A percentile compares a stretch with the other conserved stretches of the same genome.
phyloP scores from a whole-genome alignment of 1,140 invertebrate genomes.

The Bombus cullumanus region DNA sequence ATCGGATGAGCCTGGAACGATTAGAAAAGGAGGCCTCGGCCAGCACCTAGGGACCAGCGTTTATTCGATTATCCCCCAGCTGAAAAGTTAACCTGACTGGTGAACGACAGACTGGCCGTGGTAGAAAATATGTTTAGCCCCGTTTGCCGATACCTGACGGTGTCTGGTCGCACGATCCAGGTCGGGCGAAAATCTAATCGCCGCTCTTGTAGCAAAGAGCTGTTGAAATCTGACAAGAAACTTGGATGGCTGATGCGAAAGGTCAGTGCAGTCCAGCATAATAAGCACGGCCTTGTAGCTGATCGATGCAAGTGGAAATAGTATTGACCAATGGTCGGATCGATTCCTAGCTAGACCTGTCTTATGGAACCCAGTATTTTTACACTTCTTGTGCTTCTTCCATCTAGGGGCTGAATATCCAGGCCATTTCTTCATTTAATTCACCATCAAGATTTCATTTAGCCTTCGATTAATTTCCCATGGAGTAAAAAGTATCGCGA shows the following conservation, averaged over 20 bases:
- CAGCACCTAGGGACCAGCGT: not conserved
- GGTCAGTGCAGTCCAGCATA: conserved; percentile 19
- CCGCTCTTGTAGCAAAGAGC: not conserved
- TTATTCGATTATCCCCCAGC: conserved; percentile 17
- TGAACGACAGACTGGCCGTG: conserved; percentile 39
- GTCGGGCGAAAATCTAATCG: conserved; percentile 16
- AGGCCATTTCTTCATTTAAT: not conserved
- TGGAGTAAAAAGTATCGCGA: too few relatives aligned
- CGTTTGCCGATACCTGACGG: not conserved
- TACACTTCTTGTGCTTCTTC: not conserved
- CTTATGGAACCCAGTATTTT: not conserved
- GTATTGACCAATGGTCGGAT: conserved; percentile 32
- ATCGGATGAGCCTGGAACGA: not conserved
- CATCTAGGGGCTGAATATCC: not conserved
- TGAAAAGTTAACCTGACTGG: conserved; percentile 38
- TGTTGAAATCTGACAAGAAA: conserved; percentile 25
- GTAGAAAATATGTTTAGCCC: conserved; percentile 40
- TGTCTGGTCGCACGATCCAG: not conserved
- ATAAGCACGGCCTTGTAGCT: conserved; percentile 28
- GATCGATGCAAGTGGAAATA: conserved; percentile 18
- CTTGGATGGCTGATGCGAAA: not conserved
- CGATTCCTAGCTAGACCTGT: conserved; percentile 14
- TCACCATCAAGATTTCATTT: too few relatives aligned
- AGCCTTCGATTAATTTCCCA: too few relatives aligned
- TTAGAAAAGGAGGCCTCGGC: not conserved